These are phyloP conservation scores for Hemaris fuciformis DNA, from an alignment of 2,888 invertebrate species.

Conservation along the genomic window DNA sequence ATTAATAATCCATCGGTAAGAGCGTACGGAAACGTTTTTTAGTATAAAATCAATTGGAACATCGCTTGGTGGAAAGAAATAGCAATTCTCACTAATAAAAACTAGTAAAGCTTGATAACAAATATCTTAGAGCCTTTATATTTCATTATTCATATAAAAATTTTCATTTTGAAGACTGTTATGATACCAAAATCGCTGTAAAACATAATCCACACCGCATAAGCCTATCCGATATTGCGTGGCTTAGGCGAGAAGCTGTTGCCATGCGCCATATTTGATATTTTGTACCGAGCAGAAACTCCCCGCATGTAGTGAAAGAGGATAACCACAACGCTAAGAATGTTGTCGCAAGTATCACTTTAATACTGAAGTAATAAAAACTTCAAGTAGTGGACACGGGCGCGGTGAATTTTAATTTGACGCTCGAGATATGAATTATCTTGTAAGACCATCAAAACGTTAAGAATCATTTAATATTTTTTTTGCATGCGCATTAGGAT, in stretches of 20 bases:
- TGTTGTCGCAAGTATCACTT: slow-evolving; percentile 7
- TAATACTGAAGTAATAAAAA: slow-evolving; percentile 8
- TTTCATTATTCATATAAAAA: too few species aligned
- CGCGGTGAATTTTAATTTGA: not conserved
- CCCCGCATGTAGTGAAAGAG: not conserved
- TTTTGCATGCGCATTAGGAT: not conserved
- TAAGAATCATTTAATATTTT: not conserved
- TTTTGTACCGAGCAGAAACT: not conserved
- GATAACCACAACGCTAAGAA: not conserved
- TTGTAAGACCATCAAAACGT: not conserved
- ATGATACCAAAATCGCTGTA: not conserved
- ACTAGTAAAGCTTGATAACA: too few species aligned
- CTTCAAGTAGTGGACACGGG: not conserved
- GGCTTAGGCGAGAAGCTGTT: not conserved
- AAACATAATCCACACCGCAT: not conserved
- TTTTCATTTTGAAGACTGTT: not conserved
- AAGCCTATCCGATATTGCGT: not conserved
- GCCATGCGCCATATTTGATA: not conserved
- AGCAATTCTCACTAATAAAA: too few species aligned
- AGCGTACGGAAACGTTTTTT: too few species aligned
- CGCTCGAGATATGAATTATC: not conserved
- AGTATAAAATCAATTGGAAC: too few species aligned
- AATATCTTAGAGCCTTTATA: too few species aligned
- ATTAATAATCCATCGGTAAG: too few species aligned
- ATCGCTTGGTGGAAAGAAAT: too few species aligned